These are phyloP conservation scores for Polymixis lichenea DNA, from an alignment of 2,888 invertebrate species.

Conservation along the genomic window DNA sequence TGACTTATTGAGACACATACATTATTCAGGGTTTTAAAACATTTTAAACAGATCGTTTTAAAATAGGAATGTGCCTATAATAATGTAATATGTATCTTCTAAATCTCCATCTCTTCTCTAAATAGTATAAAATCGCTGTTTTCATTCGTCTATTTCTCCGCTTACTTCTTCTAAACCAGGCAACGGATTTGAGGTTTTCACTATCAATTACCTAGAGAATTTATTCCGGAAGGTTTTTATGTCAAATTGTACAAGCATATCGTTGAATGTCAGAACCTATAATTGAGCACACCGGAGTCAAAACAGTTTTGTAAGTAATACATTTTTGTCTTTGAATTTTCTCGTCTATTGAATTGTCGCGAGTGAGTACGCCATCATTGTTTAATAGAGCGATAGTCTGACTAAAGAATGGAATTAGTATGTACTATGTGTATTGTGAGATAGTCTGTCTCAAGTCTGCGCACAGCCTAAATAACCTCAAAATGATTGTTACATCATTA, in stretches of 20 bases:
- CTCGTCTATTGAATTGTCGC: not conserved
- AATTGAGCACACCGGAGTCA: not conserved
- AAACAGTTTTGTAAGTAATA: not conserved
- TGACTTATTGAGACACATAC: slow-evolving; percentile 20
- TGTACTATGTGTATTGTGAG: not conserved
- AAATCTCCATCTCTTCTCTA: too few species aligned
- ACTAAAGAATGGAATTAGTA: not conserved
- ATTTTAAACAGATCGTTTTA: not conserved
- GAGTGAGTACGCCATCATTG: not conserved
- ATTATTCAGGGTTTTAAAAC: slow-evolving; percentile 20
- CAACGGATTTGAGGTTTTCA: too few species aligned
- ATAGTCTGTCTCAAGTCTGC: not conserved
- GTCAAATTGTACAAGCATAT: too few species aligned
- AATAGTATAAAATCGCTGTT: too few species aligned
- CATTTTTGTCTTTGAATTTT: not conserved
- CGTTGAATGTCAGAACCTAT: too few species aligned
- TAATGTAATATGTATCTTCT: too few species aligned
- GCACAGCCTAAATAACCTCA: not conserved
- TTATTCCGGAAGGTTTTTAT: too few species aligned
- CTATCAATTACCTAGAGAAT: too few species aligned
- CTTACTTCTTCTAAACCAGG: too few species aligned
- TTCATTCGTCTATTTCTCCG: too few species aligned
- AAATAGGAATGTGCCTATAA: too few species aligned
- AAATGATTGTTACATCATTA: slow-evolving; percentile 21
- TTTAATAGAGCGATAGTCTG: not conserved